Evolutionary conservation across 2,888 invertebrate species (phyloP), one percentile per base, ranked within the genome.

Genomic region (Microchrysa polita): DNA sequence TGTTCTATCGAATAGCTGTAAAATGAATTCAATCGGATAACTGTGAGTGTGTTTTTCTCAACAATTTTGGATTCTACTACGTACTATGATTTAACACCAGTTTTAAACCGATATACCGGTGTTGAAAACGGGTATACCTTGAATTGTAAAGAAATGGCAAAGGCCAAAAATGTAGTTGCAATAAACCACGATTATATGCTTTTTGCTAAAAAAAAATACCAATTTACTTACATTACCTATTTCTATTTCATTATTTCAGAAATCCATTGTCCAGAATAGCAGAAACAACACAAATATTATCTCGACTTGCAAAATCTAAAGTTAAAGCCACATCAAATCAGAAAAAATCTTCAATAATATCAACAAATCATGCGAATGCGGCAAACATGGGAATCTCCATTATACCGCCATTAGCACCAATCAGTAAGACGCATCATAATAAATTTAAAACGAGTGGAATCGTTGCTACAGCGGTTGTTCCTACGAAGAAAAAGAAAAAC

Each of bases 371-470:
- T 27, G 12, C 27, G 12, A 18, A 63, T 80, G 86, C 86, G 82
- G 82, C 85, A 78, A 77, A 82, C 52, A 86, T 86, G 81, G 83
- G 85, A 16, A 86, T 77, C 63, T 74, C 73, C n/a, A 65, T 77
- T 48, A 71, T 55, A 48, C 67, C 61, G 23, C 75, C 65, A 67
- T 44, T 59, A 77, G 63, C 67, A 76, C 73, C 72, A 67, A 71
- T 48, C 76, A 42, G 61, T 76, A 55, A 18, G 76, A 74, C 5
- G 69, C 75, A 72, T 77, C 73, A 73, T 72, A 71, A 75, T 74
- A 87, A 87, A 76, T 90, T 90, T 79, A 88, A 88, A 79, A 89
- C 89, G 77, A 85, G 88, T 74, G 89, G 88, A 20, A 84, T 88
- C 76, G 88, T 90, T 0, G 88, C 89, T 34, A 88, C 89, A 12